Evolutionary conservation across 2,888 invertebrate species (phyloP).

Genomic region (Galerucella calmariensis): DNA sequence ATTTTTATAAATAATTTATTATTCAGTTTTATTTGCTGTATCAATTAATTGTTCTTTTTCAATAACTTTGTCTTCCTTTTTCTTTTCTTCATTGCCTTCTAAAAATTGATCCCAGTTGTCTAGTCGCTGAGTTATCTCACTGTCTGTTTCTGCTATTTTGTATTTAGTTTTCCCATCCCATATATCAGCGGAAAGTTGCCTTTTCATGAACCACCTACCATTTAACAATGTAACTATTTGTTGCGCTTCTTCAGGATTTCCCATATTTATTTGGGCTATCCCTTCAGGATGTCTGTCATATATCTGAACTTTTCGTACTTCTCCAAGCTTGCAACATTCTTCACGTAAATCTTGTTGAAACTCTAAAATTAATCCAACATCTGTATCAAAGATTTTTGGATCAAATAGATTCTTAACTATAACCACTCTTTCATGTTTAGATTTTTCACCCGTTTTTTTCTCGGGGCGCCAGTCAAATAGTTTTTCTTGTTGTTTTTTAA

Average conservation of each 20-base stretch:
- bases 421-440: conserved; percentile 90
- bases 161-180: conserved; percentile 96
- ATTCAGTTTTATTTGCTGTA: background rate
- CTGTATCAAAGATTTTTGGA: conserved; percentile 87
- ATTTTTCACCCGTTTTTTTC: conserved; percentile 84
- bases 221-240: conserved; percentile 87
- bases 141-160: conserved; percentile 89
- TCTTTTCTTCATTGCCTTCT: conserved; percentile 67
- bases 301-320: conserved; percentile 89
- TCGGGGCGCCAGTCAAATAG: conserved; percentile 98
- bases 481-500: conserved; percentile 92
- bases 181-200: conserved; percentile 84
- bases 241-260: conserved; percentile 91
- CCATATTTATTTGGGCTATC: conserved; percentile 91
- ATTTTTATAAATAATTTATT: background rate
- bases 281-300: conserved; percentile 96
- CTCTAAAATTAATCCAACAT: conserved; percentile 89
- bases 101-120: conserved; percentile 90
- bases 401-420: conserved; percentile 94
- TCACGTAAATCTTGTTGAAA: conserved; percentile 91
- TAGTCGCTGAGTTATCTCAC: conserved; percentile 82
- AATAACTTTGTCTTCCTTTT: conserved; percentile 7
- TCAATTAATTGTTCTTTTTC: background rate
- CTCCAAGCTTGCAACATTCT: conserved; percentile 91
- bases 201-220: conserved; percentile 89